Conservation (phyloP, 2,888 invertebrate species). For the Epiblema foenella region DNA sequence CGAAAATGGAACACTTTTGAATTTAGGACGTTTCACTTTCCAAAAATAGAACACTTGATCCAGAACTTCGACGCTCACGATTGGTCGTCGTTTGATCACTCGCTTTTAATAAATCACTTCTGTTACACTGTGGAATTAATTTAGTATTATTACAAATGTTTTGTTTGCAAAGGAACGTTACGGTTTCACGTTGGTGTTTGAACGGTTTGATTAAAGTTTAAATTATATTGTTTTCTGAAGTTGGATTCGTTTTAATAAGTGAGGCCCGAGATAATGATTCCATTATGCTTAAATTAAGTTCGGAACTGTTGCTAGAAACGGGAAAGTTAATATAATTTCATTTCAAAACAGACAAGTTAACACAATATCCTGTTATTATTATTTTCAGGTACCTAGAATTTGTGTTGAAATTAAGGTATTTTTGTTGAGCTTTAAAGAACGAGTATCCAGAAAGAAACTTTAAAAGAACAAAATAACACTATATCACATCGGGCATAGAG, state of each 20-base stretch:
- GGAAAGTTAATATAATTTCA: slow-evolving; percentile 31
- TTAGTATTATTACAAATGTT: slow-evolving; percentile 35
- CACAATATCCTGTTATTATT: background rate
- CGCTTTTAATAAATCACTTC: slow-evolving; percentile 11
- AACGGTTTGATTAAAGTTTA: slow-evolving; percentile 41
- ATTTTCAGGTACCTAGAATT: background rate
- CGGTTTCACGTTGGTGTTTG: slow-evolving; percentile 29
- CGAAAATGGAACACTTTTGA: background rate
- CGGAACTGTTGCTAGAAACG: slow-evolving; percentile 31
- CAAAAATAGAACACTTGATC: slow-evolving; percentile 23
- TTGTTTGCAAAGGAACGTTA: slow-evolving; percentile 37
- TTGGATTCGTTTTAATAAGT: slow-evolving; percentile 42
- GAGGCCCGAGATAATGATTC: slow-evolving; percentile 37
- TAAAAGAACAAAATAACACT: too few relatives aligned
- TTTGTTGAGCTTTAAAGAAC: background rate
- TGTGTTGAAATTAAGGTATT: background rate
- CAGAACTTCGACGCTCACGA: slow-evolving; percentile 2
- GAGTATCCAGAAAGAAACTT: too few relatives aligned
- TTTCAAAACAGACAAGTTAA: slow-evolving; percentile 11
- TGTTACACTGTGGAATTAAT: slow-evolving; percentile 35
- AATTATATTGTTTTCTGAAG: slow-evolving; percentile 43
- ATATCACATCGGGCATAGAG: too few relatives aligned
- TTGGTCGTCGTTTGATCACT: slow-evolving; percentile 13
- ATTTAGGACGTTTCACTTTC: slow-evolving; percentile 19
- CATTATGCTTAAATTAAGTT: slow-evolving; percentile 39